These are phyloP conservation scores for Apolygus lucorum DNA, from an alignment of 1,140 invertebrate species.

Conservation along the genomic window DNA sequence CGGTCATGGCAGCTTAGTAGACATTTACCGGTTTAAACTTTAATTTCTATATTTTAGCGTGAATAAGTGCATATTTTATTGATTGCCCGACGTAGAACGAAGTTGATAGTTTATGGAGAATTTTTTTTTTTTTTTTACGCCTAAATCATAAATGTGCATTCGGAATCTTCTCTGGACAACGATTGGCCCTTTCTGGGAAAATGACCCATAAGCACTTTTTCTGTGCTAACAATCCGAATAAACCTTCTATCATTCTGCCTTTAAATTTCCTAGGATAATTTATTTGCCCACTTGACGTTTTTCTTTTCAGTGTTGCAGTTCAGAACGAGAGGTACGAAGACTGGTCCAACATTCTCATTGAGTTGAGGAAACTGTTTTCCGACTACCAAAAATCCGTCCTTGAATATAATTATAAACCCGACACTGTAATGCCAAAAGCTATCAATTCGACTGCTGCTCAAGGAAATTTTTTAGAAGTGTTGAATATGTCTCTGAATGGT, in stretches of 20 bases:
- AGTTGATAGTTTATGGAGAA: no score
- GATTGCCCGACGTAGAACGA: no score
- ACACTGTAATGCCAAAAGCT: conserved; percentile 65
- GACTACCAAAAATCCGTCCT: conserved; percentile 83
- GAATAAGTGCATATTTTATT: no score
- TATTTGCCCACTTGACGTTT: not conserved
- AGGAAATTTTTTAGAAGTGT: conserved; percentile 96
- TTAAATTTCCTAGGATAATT: not conserved
- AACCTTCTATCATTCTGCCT: no score
- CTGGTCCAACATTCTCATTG: conserved; percentile 82
- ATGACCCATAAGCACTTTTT: no score
- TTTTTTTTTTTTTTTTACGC: no score
- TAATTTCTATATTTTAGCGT: no score
- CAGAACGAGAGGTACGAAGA: conserved; percentile 99
- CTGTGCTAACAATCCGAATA: conserved; percentile 17
- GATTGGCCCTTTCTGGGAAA: no score
- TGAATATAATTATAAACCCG: conserved; percentile 65
- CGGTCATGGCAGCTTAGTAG: no score
- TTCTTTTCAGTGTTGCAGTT: conserved; percentile 67
- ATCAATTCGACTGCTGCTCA: conserved; percentile 88
- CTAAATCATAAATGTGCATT: not conserved
- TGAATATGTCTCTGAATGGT: conserved; percentile 97
- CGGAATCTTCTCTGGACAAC: not conserved
- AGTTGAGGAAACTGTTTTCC: conserved; percentile 79
- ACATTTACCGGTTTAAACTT: no score